Base-by-base conservation (phyloP, 2,113 vertebrate genomes). In the Chaetura pelagica region DNA sequence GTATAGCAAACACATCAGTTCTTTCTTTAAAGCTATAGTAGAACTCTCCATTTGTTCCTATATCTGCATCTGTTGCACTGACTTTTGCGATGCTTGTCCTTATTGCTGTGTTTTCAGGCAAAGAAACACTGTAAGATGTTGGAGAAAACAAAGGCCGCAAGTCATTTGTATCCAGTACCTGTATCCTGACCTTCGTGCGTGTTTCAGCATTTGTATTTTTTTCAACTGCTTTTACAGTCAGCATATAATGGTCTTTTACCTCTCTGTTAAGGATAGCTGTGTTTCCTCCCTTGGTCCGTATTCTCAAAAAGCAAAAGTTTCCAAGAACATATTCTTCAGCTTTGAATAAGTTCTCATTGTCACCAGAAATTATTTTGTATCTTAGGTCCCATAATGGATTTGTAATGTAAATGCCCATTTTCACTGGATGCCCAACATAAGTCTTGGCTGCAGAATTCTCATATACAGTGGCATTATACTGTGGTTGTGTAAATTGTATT, bases 221-320 rank as follows among this genome's bases (percentile, higher is more conserved):
- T 89, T 99, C 99, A 40, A 99, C 96, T 32, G 99, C 99, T 97
- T 99, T 99, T 81, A 99, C 98, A 40, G 98, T 98, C 87, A 99
- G 97, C 32, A 98, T 68, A 87, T 99, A 99, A 96, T 99, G 98
- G 97, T 99, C 99, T 98, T 98, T 99, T 49, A 99, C 99, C 96
- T 99, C 99, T 93, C 99, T 98, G 80, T 99, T 99, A 64, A 99
- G 99, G 96, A 99, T 99, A 96, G 99, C 99, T 68, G 99, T 99
- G 95, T 99, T 99, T 95, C 99, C 99, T 97, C 99, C 99, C 98
- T 99, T 99, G 98, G 99, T 99, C 98, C 99, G 97, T 98, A 99
- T 99, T 90, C 99, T 98, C 97, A 99, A 97, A 97, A 99, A 99
- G 96, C 99, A 99, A 95, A 99, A 99, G 97, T 99, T 98, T 93